phyloP scores from a whole-genome alignment of 2,113 vertebrate species.

The Sylvilagus bachmani region DNA sequence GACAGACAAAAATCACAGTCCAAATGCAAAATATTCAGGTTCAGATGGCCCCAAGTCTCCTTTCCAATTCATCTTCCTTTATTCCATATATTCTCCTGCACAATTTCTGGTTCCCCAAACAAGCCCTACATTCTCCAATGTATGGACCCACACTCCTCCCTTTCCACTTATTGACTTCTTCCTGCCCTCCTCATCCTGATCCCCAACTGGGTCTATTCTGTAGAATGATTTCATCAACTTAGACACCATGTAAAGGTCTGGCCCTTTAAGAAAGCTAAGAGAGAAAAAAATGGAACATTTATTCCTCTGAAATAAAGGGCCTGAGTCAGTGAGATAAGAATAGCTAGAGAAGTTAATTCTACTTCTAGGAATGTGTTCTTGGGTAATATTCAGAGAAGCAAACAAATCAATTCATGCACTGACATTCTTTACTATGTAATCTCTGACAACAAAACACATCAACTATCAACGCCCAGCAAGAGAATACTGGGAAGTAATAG shows the following conservation, averaged over 20 bases:
- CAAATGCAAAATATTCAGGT: neutral
- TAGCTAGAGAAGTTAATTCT: slow-evolving; percentile 40
- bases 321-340: slow-evolving; percentile 64
- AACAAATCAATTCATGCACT: neutral
- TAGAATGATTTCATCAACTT: neutral
- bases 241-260: neutral
- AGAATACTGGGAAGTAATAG: neutral
- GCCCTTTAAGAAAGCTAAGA: slow-evolving; percentile 49
- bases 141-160: neutral
- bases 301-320: slow-evolving; percentile 3
- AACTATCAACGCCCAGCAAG: neutral
- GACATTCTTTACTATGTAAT: neutral
- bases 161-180: neutral
- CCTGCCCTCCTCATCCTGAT: neutral
- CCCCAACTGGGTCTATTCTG: neutral
- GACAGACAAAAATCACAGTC: neutral
- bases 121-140: neutral
- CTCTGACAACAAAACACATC: slow-evolving; percentile 43
- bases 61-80: neutral
- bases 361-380: slow-evolving; percentile 59
- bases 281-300: neutral
- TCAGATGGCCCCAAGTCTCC: neutral
- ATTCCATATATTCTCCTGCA: accelerated
- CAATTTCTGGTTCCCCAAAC: neutral
- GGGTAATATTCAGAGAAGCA: neutral